phyloP scores from a whole-genome alignment of 2,888 invertebrate genomes.

The Ditula angustiorana region DNA sequence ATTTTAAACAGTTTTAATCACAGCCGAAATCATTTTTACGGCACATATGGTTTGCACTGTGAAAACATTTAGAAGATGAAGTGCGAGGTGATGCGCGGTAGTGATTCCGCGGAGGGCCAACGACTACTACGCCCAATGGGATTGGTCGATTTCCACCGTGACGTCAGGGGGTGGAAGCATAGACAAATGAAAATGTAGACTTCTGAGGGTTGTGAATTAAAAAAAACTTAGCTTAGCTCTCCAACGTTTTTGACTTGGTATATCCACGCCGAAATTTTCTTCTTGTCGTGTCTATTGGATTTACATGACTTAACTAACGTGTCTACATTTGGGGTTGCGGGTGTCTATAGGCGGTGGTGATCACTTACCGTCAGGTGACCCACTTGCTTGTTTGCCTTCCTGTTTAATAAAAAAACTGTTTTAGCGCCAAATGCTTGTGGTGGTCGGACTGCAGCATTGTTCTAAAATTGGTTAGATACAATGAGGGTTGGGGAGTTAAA shows the following conservation, averaged over 20 bases:
- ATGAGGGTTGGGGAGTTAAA: too few relatives aligned
- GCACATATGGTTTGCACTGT: conserved; percentile 70
- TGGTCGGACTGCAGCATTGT: too few relatives aligned
- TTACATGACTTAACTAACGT: too few relatives aligned
- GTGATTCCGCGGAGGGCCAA: conserved; percentile 75
- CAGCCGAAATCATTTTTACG: conserved; percentile 66
- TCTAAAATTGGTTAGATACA: too few relatives aligned
- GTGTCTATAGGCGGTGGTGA: too few relatives aligned
- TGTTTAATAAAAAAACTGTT: too few relatives aligned
- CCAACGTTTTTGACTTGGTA: conserved; percentile 3
- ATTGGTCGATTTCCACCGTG: conserved; percentile 87
- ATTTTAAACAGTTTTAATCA: conserved; percentile 75
- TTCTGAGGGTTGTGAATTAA: conserved; percentile 61
- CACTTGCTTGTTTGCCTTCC: too few relatives aligned
- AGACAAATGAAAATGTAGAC: conserved; percentile 71
- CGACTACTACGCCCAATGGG: conserved; percentile 81
- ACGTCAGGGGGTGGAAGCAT: conserved; percentile 86
- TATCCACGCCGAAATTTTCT: too few relatives aligned
- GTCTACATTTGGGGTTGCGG: too few relatives aligned
- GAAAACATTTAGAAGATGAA: conserved; percentile 77
- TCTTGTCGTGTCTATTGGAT: too few relatives aligned
- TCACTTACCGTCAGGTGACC: too few relatives aligned
- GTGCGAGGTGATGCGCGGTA: conserved; percentile 70
- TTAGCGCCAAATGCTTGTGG: too few relatives aligned
- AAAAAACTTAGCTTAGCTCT: conserved; percentile 49